Conservation (phyloP, 35 echinoderm and acorn worm species). For the Nesometra sesokonis region DNA sequence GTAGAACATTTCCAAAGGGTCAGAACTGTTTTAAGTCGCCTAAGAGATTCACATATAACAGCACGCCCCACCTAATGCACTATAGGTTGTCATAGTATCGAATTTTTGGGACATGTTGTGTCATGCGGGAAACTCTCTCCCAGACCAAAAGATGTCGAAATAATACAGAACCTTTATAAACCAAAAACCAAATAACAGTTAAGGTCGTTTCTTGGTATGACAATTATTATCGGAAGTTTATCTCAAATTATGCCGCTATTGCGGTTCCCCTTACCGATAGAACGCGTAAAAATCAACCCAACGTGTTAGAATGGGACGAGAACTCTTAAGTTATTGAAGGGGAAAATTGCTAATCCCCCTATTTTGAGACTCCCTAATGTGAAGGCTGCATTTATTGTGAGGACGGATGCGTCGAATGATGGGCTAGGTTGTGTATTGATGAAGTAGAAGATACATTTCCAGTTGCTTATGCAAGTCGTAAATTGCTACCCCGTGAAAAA, state of each 20-base stretch:
- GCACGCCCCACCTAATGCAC: not conserved
- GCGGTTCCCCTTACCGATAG: constrained; percentile 18
- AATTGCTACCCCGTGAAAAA: no score
- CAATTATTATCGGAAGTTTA: constrained; percentile 9
- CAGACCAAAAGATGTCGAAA: not conserved
- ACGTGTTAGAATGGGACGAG: not conserved
- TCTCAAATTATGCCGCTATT: constrained; percentile 7
- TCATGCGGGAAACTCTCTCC: not conserved
- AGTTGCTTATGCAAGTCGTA: no score
- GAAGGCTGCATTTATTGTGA: constrained; percentile 2
- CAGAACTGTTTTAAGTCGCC: not conserved
- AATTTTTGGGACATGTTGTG: not conserved
- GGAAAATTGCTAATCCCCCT: not conserved
- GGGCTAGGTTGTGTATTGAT: constrained; percentile 23
- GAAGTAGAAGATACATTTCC: not conserved
- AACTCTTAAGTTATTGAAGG: not conserved
- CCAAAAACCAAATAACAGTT: constrained; percentile 3
- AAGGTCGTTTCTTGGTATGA: no score
- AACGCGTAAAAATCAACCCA: not conserved
- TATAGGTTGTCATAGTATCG: not conserved
- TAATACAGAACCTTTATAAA: not conserved
- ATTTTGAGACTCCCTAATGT: constrained; percentile 1
- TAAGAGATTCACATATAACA: not conserved
- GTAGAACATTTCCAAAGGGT: not conserved
- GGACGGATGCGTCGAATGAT: constrained; percentile 34